Conservation (phyloP, 2,113 vertebrate species). For the Mus spicilegus region DNA sequence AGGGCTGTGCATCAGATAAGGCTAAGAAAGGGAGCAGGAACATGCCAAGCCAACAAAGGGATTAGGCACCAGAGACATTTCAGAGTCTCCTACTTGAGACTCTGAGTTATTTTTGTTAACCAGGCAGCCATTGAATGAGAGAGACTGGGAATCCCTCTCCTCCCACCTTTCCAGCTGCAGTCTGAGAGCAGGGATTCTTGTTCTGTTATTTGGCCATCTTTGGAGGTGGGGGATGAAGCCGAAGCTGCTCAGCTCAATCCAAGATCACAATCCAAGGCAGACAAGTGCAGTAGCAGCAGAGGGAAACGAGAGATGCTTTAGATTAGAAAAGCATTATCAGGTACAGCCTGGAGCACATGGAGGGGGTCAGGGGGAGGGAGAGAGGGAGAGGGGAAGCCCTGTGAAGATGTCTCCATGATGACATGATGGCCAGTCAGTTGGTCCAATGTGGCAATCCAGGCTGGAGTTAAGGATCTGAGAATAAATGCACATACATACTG, state of each 20-base stretch:
- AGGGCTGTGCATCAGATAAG: accelerated
- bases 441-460: background rate
- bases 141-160: accelerated
- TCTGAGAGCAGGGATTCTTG: background rate
- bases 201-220: background rate
- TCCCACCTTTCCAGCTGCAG: background rate
- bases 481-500: accelerated
- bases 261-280: background rate
- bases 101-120: background rate
- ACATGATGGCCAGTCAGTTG: too few species aligned
- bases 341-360: background rate
- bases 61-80: background rate
- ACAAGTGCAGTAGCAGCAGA: too few species aligned
- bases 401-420: background rate
- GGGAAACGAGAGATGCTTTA: background rate
- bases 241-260: background rate
- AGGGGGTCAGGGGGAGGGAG: background rate
- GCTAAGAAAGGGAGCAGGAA: background rate
- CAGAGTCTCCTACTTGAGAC: background rate
- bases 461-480: background rate
- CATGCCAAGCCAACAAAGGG: accelerated
- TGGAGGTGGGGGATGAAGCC: accelerated
- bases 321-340: background rate
- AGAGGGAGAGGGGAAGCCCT: too few species aligned
- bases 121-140: accelerated